Base-by-base conservation (phyloP, 1,140 invertebrate genomes). In the Cotesia glomerata region DNA sequence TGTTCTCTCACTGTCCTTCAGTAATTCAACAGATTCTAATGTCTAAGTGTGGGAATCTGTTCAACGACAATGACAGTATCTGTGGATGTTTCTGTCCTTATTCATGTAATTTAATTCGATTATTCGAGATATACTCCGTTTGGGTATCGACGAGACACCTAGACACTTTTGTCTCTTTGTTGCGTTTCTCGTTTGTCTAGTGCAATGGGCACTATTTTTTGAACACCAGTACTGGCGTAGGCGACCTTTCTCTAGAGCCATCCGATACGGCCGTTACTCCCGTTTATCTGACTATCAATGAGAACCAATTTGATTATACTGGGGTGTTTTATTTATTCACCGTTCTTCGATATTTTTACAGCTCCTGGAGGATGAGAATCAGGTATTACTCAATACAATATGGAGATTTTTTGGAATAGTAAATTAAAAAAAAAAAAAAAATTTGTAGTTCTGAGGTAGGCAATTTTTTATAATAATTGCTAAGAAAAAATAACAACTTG, bases 251-350 rank as follows among this genome's bases (percentile, higher is more conserved):
- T 26, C 26, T 26, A 26, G 58, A 61, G 16, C 18, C 58, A 61
- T 18, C 9, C 26, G 32, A 26, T 26, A 16, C 26, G 11, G 4
- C 58, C 14, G 39, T 45, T 32, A 26, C 26, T 32, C 26, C 9
- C 26, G 26, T 13, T 61, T 61, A 11, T 61, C 52, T 18, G 16
- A 56, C 14, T 32, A 61, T 18, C 58, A 61, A 61, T 61, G 58
- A 61, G 58, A 61, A 26, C 26, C 14, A 61, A 61, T 61, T 61
- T 26, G 26, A 61, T 61, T 61, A 61, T 61, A 26, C 58, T 32
- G 18, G 2, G 8, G 16, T 26, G 5, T 26, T 61, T 32, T 61
- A 32, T 32, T 54, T 18, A 54, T 14, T 54, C n/a, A 54, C 52
- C n/a, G n/a, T 54, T 54, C 16, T 54, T 16, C 5, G 13, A 13